These are phyloP conservation scores for Orius laevigatus DNA, from an alignment of 1,140 invertebrate genomes.

Conservation along the genomic window DNA sequence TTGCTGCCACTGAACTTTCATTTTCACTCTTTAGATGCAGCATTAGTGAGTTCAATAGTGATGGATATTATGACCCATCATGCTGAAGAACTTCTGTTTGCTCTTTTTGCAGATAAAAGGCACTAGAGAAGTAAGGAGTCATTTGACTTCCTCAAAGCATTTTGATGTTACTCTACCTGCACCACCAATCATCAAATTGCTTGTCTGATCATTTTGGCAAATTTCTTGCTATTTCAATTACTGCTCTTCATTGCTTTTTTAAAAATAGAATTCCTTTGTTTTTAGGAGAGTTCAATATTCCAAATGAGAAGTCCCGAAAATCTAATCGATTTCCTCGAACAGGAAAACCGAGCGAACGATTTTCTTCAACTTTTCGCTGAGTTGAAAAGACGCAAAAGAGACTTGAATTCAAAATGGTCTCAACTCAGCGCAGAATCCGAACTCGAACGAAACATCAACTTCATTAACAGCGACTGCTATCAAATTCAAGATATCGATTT, in stretches of 20 bases:
- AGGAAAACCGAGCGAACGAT: conserved; percentile 50
- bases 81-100: too few relatives aligned
- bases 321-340: conserved; percentile 60
- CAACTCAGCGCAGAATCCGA: conserved; percentile 40
- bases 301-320: conserved; percentile 43
- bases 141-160: too few relatives aligned
- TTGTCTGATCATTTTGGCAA: not conserved
- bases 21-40: too few relatives aligned
- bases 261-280: too few relatives aligned
- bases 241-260: too few relatives aligned
- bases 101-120: too few relatives aligned
- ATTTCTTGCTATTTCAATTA: not conserved
- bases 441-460: conserved; percentile 42
- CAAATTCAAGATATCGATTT: conserved; percentile 33
- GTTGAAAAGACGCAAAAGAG: conserved; percentile 41
- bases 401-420: conserved; percentile 45
- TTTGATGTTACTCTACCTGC: not conserved
- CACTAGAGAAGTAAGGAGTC: too few relatives aligned
- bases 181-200: not conserved
- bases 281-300: conserved; percentile 1
- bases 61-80: too few relatives aligned
- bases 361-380: conserved; percentile 48
- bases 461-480: conserved; percentile 48
- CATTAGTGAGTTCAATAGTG: too few relatives aligned
- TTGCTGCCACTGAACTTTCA: too few relatives aligned